phyloP scores from a whole-genome alignment of 2,888 invertebrate species.

The Ophion obscuratus region DNA sequence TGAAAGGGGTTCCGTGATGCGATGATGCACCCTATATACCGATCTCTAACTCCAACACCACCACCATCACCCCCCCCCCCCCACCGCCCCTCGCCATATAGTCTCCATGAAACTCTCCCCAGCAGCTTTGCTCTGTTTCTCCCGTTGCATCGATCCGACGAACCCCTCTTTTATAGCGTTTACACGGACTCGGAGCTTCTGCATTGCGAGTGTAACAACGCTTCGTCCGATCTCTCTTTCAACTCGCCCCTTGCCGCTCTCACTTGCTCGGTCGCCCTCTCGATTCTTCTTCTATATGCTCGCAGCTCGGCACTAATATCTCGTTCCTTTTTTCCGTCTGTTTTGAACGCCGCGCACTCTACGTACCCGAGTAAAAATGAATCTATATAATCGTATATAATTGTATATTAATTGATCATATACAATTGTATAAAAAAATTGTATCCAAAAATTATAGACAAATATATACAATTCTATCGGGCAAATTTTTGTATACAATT shows the following conservation, averaged over 20 bases:
- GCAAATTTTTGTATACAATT: too few species aligned
- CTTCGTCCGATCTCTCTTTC: constrained; percentile 48
- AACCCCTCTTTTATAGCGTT: constrained; percentile 53
- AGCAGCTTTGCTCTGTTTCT: constrained; percentile 45
- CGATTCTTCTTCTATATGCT: constrained; percentile 6
- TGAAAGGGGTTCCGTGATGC: constrained; percentile 39
- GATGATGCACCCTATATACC: constrained; percentile 43
- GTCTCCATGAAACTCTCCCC: constrained; percentile 27
- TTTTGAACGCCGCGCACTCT: constrained; percentile 51
- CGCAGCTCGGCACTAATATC: constrained; percentile 24
- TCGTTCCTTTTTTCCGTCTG: constrained; percentile 27
- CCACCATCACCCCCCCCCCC: too few species aligned
- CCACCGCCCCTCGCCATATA: constrained; percentile 6
- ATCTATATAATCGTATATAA: too few species aligned
- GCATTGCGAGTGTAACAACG: constrained; percentile 40
- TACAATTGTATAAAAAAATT: too few species aligned
- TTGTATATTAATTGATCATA: too few species aligned
- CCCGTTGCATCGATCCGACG: constrained; percentile 65
- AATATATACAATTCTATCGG: too few species aligned
- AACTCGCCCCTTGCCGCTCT: background rate
- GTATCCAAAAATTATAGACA: too few species aligned
- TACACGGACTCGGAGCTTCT: constrained; percentile 22
- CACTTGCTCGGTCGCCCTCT: background rate
- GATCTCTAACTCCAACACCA: background rate
- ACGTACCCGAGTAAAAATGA: too few species aligned